Evolutionary conservation across 2,888 invertebrate species (phyloP).

Genomic region (Lycophotia porphyrea): DNA sequence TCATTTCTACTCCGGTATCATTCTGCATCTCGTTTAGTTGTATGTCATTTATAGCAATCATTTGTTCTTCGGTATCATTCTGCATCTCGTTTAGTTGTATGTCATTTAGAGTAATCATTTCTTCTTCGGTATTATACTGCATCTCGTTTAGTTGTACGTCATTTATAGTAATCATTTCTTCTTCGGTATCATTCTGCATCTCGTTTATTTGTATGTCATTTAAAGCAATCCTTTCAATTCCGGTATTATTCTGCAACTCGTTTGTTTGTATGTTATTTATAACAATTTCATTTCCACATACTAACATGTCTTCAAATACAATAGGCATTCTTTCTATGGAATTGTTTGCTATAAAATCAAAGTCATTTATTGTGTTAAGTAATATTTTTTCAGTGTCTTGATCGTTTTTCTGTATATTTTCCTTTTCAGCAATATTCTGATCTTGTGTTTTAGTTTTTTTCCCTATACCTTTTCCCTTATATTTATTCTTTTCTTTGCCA

Average conservation of each 20-base stretch:
- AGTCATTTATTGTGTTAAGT: slow-evolving; percentile 50
- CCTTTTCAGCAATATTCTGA: slow-evolving; percentile 49
- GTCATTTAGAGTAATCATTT: slow-evolving; percentile 31
- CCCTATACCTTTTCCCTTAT: slow-evolving; percentile 49
- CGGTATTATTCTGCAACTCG: slow-evolving; percentile 35
- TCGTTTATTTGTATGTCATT: slow-evolving; percentile 32
- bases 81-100: slow-evolving; percentile 32
- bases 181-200: slow-evolving; percentile 31
- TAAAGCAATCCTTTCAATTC: slow-evolving; percentile 29
- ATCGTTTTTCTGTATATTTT: slow-evolving; percentile 43
- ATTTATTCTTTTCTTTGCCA: slow-evolving; percentile 47
- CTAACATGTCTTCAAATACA: slow-evolving; percentile 49
- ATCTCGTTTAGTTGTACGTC: slow-evolving; percentile 32
- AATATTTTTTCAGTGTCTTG: slow-evolving; percentile 48
- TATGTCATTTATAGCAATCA: slow-evolving; percentile 31
- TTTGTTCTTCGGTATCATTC: slow-evolving; percentile 29
- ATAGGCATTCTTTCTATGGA: slow-evolving; percentile 50
- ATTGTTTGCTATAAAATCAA: slow-evolving; percentile 49
- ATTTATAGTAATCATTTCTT: slow-evolving; percentile 34
- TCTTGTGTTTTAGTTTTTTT: slow-evolving; percentile 50
- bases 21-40: slow-evolving; percentile 24
- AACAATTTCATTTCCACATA: slow-evolving; percentile 51
- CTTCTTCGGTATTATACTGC: slow-evolving; percentile 40
- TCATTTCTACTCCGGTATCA: too few relatives aligned
- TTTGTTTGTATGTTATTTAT: slow-evolving; percentile 38